phyloP scores from a whole-genome alignment of 2,113 vertebrate genomes.

The Bolborhynchus lineola region DNA sequence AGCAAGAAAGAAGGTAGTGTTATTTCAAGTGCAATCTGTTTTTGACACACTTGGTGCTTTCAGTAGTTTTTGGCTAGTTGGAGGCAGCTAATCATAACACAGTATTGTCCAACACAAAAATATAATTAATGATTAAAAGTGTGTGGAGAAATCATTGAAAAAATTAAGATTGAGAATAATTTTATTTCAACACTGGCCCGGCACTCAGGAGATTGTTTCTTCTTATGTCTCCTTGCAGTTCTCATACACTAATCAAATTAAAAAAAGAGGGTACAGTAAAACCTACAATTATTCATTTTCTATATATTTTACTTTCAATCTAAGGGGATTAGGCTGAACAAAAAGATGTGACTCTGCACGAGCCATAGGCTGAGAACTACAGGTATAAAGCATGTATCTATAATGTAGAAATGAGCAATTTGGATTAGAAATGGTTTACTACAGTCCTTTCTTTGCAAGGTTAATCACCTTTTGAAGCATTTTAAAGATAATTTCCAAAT shows the following conservation, averaged over 20 bases:
- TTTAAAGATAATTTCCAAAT: not conserved
- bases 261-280: not conserved
- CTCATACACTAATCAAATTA: not conserved
- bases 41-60: not conserved
- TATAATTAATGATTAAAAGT: not conserved
- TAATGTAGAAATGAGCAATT: not conserved
- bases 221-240: not conserved
- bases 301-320: not conserved
- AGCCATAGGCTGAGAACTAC: not conserved
- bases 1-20: not conserved
- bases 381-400: not conserved
- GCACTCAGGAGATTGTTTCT: not conserved
- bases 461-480: not conserved
- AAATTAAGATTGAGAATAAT: not conserved
- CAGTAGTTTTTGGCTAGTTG: not conserved
- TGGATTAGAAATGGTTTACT: not conserved
- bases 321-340: not conserved
- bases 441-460: not conserved
- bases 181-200: not conserved
- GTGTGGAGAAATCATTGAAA: not conserved
- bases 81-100: not conserved
- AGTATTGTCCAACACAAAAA: not conserved
- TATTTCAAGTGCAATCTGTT: not conserved
- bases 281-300: not conserved
- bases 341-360: not conserved